Conservation (phyloP, 2,113 vertebrate species). For the Daubentonia madagascariensis region DNA sequence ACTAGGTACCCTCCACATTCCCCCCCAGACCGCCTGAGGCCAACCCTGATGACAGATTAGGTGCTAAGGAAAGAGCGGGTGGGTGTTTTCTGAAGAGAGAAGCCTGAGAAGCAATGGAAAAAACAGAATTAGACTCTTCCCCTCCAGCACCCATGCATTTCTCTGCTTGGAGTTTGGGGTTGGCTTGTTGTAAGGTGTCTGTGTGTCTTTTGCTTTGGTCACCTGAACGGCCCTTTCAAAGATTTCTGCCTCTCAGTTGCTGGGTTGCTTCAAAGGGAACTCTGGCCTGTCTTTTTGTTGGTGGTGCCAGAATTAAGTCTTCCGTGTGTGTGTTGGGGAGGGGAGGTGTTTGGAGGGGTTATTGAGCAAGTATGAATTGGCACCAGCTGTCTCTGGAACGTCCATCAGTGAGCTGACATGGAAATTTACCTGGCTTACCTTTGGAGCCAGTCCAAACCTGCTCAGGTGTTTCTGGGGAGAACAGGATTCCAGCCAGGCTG, state of each 20-base stretch:
- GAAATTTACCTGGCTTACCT: constrained; percentile 68
- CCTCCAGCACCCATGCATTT: not conserved
- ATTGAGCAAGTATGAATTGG: not conserved
- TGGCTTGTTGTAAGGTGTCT: not conserved
- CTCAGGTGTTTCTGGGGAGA: constrained; percentile 62
- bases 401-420: not conserved
- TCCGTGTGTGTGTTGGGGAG: not conserved
- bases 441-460: constrained; percentile 37
- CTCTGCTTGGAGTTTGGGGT: not conserved
- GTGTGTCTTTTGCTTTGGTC: not conserved
- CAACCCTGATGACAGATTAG: not conserved
- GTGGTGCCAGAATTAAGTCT: not conserved
- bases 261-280: not conserved
- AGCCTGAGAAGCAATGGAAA: not conserved
- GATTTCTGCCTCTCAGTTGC: not conserved
- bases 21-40: not conserved
- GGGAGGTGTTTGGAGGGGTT: not conserved
- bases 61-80: not conserved
- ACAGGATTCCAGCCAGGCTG: not conserved
- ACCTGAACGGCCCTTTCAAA: not conserved
- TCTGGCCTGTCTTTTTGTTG: not conserved
- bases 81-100: not conserved
- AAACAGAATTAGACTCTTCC: not conserved
- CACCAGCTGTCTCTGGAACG: not conserved
- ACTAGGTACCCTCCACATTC: not conserved